These are phyloP conservation scores for Schizopygopsis malacanthus DNA, from an alignment of 2,797 vertebrate species.

Conservation along the genomic window DNA sequence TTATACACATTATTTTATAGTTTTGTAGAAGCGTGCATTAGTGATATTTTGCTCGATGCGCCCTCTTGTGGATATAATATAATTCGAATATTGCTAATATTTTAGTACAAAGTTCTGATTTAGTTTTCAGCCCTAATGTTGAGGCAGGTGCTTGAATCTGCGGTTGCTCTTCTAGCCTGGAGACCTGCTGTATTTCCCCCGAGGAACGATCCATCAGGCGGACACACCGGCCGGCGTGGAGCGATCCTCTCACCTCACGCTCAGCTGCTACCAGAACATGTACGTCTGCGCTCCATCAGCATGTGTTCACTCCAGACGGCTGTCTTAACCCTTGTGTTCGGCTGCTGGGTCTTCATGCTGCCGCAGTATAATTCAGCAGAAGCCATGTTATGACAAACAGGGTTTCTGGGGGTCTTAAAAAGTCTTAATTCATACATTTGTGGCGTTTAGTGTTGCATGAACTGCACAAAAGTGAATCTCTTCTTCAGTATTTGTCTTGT, in stretches of 20 bases:
- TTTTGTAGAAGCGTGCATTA: too few relatives aligned
- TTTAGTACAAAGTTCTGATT: too few relatives aligned
- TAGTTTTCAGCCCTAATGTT: background rate
- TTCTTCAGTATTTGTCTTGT: too few relatives aligned
- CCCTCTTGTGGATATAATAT: too few relatives aligned
- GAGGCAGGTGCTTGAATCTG: background rate
- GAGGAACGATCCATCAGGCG: slow-evolving; percentile 93
- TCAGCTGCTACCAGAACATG: slow-evolving; percentile 94
- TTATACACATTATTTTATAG: too few relatives aligned
- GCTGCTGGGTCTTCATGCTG: background rate
- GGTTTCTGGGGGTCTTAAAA: too few relatives aligned
- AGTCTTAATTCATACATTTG: background rate
- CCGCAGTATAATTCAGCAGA: too few relatives aligned
- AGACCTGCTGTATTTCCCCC: slow-evolving; percentile 91
- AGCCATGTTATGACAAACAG: too few relatives aligned
- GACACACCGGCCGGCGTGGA: slow-evolving; percentile 81
- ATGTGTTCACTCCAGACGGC: background rate
- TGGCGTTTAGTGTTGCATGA: background rate
- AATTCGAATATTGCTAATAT: too few relatives aligned
- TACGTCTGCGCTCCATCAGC: slow-evolving; percentile 62
- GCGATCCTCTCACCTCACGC: slow-evolving; percentile 88
- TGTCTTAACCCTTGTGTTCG: background rate
- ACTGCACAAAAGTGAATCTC: background rate
- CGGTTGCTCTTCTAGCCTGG: slow-evolving; percentile 78
- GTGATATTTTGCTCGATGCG: too few relatives aligned